Conservation (phyloP, 2,113 vertebrate species). For the Danio rerio region DNA sequence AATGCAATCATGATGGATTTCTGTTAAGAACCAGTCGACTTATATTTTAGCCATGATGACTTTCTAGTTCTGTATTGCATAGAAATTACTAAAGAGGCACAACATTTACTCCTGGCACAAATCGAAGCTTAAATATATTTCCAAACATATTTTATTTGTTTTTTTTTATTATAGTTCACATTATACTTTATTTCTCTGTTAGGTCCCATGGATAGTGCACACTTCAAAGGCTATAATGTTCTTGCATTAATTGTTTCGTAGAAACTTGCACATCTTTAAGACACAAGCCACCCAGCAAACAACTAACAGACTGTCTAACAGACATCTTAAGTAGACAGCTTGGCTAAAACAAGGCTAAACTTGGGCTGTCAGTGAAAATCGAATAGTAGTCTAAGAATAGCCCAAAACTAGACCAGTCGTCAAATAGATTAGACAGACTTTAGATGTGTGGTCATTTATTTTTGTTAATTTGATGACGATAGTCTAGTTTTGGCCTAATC, state of each 20-base stretch:
- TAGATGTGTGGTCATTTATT: too few relatives aligned
- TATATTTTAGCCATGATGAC: too few relatives aligned
- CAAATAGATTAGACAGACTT: too few relatives aligned
- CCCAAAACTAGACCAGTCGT: too few relatives aligned
- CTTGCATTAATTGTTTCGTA: background rate
- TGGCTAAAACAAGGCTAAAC: too few relatives aligned
- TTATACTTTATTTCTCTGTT: background rate
- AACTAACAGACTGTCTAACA: too few relatives aligned
- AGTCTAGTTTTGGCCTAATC: too few relatives aligned
- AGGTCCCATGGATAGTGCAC: background rate
- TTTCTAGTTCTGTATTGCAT: background rate
- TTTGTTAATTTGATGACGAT: too few relatives aligned
- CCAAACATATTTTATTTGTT: background rate
- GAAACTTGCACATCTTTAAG: background rate
- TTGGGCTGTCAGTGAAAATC: too few relatives aligned
- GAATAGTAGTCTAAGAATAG: too few relatives aligned
- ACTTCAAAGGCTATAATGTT: background rate
- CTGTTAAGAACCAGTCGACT: background rate
- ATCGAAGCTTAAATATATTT: background rate
- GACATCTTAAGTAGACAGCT: too few relatives aligned
- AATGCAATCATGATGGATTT: background rate
- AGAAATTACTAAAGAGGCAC: slow-evolving; percentile 14
- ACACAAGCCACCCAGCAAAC: background rate
- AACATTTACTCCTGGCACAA: background rate
- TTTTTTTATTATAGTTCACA: background rate